A percentile compares a stretch with the other conserved stretches of the same genome.
Conservation (phyloP, 2,113 vertebrate species). For the Erythrolamprus reginae region DNA sequence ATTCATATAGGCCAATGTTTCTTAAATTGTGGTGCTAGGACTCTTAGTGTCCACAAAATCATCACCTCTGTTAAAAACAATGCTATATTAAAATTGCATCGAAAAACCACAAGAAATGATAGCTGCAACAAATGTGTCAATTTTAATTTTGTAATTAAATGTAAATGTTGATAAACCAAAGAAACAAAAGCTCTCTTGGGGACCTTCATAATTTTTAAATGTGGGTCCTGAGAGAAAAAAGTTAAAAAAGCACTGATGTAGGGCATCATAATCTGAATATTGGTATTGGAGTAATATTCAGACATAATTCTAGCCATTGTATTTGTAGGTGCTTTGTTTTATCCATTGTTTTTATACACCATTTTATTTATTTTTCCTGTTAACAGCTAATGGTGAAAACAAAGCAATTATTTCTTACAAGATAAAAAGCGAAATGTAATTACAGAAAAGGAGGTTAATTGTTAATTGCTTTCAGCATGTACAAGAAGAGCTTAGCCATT, state of each 20-base stretch:
- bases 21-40: not conserved
- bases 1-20: not conserved
- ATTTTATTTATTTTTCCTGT: not conserved
- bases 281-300: not conserved
- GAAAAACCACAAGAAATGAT: not conserved
- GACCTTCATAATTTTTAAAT: not conserved
- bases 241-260: not conserved
- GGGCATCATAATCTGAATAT: not conserved
- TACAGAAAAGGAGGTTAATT: not conserved
- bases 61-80: not conserved
- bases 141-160: not conserved
- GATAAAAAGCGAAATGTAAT: not conserved
- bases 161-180: not conserved
- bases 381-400: not conserved
- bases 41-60: not conserved
- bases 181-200: not conserved
- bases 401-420: not conserved
- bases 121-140: not conserved
- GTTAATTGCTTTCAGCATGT: not conserved
- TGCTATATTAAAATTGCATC: not conserved
- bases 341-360: not conserved
- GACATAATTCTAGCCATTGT: not conserved
- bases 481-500: not conserved
- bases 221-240: not conserved
- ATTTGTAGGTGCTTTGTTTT: not conserved